Conservation (phyloP, 2,797 vertebrate species). For the Arrhamphus sclerolepis region DNA sequence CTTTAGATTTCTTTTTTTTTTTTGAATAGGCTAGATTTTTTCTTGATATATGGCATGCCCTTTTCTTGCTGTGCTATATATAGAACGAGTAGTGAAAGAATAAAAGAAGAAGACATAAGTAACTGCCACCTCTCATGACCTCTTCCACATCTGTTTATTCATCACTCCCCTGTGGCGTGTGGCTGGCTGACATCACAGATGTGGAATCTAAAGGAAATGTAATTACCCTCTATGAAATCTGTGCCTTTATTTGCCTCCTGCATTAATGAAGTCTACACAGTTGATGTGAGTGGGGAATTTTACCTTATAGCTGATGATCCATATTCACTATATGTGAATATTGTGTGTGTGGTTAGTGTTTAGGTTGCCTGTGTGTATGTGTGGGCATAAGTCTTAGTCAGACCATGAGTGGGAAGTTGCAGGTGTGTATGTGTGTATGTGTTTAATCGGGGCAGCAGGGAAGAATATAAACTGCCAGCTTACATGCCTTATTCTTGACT, state of each 20-base stretch:
- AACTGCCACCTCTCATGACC: slow-evolving; percentile 39
- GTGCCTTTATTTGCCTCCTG: slow-evolving; percentile 55
- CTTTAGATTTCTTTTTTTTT: too few relatives aligned
- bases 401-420: slow-evolving; percentile 49
- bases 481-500: slow-evolving; percentile 55
- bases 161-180: slow-evolving; percentile 24
- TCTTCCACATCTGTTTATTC: slow-evolving; percentile 46
- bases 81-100: neutral
- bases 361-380: slow-evolving; percentile 33
- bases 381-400: slow-evolving; percentile 60
- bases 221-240: slow-evolving; percentile 55
- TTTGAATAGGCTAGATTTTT: neutral
- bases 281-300: slow-evolving; percentile 58
- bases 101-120: slow-evolving; percentile 4
- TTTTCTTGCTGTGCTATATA: neutral
- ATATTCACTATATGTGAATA: slow-evolving; percentile 44
- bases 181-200: slow-evolving; percentile 31
- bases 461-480: slow-evolving; percentile 43
- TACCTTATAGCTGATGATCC: slow-evolving; percentile 36
- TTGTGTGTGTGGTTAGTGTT: slow-evolving; percentile 15
- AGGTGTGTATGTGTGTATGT: slow-evolving; percentile 50
- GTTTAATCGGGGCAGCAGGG: slow-evolving; percentile 35
- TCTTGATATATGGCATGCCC: slow-evolving; percentile 1
- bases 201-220: slow-evolving; percentile 50
- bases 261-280: slow-evolving; percentile 47